Base-by-base conservation (phyloP, 2,888 invertebrate genomes). In the Ormyrus pomaceus region DNA sequence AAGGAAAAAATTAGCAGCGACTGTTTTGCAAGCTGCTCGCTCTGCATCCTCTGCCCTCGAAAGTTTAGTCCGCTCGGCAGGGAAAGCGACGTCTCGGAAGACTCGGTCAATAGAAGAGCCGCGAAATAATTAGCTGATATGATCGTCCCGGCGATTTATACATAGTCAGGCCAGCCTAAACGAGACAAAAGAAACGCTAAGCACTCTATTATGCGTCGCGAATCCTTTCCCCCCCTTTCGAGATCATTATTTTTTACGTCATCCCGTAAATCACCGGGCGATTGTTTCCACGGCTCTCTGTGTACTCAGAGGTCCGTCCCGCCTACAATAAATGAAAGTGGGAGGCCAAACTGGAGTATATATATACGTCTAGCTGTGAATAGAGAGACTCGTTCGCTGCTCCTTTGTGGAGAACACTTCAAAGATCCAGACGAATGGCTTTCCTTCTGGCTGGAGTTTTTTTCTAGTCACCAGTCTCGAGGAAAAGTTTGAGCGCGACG, bases 71-170 rank as follows among this genome's bases (percentile, higher is more conserved):
- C 59, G 13, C 8, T 10, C 5, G 5, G 19, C 6, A 6, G 5
- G 4, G 19, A 48, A 48, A 1, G 9, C 7, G 5, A 0, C 6
- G 11, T 5, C 50, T 8, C 10, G 5, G 0, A 9, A 19, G 0
- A 11, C 50, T 11, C 13, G 71, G 71, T 61, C 61, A 61, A 71
- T 71, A 61, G 3, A 2, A 61, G 13, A 64, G 19, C 64, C 48
- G 82, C 78, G 83, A 82, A 77, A 84, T 87, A 87, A 87, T 87
- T 87, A 86, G 84, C 83, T 84, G 87, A 87, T 87, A 85, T 71
- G 83, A 87, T 87, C 34, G 34, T 34, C 34, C 86, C 86, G 82
- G 73, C 61, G 77, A 84, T 84, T 85, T 84, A 85, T 82, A 82
- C 81, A 51, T 61, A 62, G 6, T 5, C 13, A 34, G 50, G 10